A percentile compares a stretch with the other conserved stretches of the same genome.
phyloP scores from a whole-genome alignment of 2,888 invertebrate genomes.

The Teleogryllus oceanicus region DNA sequence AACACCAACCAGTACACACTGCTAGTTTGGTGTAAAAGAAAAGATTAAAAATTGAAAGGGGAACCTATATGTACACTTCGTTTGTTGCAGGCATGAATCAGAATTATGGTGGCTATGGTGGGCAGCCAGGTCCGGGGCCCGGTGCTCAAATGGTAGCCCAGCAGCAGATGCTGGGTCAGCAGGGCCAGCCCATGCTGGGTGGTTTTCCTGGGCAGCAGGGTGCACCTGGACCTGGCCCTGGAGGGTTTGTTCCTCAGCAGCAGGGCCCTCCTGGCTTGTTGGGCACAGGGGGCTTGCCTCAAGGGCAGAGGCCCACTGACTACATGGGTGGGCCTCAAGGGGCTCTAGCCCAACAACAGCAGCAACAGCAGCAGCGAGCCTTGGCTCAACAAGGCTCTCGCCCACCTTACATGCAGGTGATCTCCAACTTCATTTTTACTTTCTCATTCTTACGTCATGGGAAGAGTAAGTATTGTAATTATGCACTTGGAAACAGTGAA shows the following conservation, averaged over 20 bases:
- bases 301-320: slow-evolving; percentile 29
- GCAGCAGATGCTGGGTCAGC: slow-evolving; percentile 47
- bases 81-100: slow-evolving; percentile 55
- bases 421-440: too few species aligned
- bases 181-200: slow-evolving; percentile 43
- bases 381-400: slow-evolving; percentile 59
- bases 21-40: too few species aligned
- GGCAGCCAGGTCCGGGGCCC: slow-evolving; percentile 44
- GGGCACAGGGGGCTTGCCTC: slow-evolving; percentile 18
- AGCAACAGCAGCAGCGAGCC: slow-evolving; percentile 56
- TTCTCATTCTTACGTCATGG: too few species aligned
- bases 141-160: slow-evolving; percentile 40
- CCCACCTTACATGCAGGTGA: slow-evolving; percentile 66
- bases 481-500: too few species aligned
- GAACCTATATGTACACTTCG: not conserved
- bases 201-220: slow-evolving; percentile 35
- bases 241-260: slow-evolving; percentile 36
- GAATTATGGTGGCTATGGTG: slow-evolving; percentile 60
- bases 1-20: too few species aligned
- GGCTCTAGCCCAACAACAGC: slow-evolving; percentile 45
- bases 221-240: not conserved
- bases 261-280: slow-evolving; percentile 30
- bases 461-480: too few species aligned
- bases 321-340: slow-evolving; percentile 33
- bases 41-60: too few species aligned